A percentile compares a stretch with the other conserved stretches of the same genome.
Evolutionary conservation across 2,797 vertebrate species (phyloP).

Genomic region (Echiichthys vipera): DNA sequence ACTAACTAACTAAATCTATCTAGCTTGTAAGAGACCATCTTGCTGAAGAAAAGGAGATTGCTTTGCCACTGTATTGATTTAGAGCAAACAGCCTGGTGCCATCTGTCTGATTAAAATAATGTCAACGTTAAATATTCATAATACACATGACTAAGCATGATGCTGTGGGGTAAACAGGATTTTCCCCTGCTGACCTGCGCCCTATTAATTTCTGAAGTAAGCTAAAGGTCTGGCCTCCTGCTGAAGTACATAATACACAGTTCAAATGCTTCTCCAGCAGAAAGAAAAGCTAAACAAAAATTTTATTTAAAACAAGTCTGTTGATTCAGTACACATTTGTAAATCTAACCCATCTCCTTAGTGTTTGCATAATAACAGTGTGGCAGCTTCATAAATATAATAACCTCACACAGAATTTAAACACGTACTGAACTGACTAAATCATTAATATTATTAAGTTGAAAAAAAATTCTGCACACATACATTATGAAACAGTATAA

Average conservation of each 20-base stretch:
- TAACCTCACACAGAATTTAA: neutral
- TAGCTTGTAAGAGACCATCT: neutral
- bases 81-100: constrained; percentile 32
- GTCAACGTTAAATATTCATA: constrained; percentile 53
- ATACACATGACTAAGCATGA: constrained; percentile 50
- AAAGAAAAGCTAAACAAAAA: constrained; percentile 33
- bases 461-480: constrained; percentile 1
- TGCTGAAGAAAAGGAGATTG: neutral
- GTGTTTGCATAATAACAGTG: neutral
- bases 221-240: constrained; percentile 11
- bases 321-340: constrained; percentile 23
- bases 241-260: neutral
- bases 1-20: neutral
- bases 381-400: constrained; percentile 10
- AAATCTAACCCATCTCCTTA: neutral
- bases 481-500: constrained; percentile 10
- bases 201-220: constrained; percentile 6
- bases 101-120: constrained; percentile 51
- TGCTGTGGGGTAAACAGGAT: constrained; percentile 18
- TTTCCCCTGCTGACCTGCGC: constrained; percentile 19
- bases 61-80: constrained; percentile 9
- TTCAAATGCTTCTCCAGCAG: constrained; percentile 45
- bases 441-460: neutral
- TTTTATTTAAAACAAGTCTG: constrained; percentile 32
- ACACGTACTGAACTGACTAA: neutral